Percentiles rank a stretch among this genome's conserved stretches.
Evolutionary conservation across 2,797 vertebrate genomes (phyloP).

Genomic region (Sebastes nivosus): DNA sequence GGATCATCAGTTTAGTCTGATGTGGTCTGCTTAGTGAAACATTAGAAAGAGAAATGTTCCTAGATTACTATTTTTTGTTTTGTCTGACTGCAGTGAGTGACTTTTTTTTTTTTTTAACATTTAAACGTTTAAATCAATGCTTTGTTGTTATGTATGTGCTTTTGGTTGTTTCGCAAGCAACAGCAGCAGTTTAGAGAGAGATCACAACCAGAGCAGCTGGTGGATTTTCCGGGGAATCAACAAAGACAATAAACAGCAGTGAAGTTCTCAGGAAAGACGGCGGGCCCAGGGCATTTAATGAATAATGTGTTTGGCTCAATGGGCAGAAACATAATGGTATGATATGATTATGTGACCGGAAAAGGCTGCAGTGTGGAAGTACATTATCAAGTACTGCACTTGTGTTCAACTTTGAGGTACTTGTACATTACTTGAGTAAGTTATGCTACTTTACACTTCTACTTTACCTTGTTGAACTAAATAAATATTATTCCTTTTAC

Average conservation of each 20-base stretch:
- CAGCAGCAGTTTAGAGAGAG: no score
- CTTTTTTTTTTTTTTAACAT: neutral
- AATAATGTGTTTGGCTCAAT: neutral
- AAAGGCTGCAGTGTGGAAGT: neutral
- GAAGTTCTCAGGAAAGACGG: conserved; percentile 19
- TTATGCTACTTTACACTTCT: neutral
- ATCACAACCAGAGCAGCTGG: neutral
- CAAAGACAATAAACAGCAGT: neutral
- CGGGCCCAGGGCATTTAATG: neutral
- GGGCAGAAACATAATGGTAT: neutral
- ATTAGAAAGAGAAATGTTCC: neutral
- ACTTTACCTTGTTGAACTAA: neutral
- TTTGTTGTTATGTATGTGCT: neutral
- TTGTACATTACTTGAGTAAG: neutral
- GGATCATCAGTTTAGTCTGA: conserved; percentile 13
- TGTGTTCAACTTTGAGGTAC: neutral
- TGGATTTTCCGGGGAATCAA: neutral
- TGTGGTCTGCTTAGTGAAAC: neutral
- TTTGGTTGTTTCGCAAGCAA: neutral
- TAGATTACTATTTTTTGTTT: neutral
- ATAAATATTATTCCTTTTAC: neutral
- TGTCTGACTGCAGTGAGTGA: neutral
- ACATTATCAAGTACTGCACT: neutral
- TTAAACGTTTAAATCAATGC: neutral
- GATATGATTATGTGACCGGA: neutral